Base-by-base conservation (phyloP, 2,797 vertebrate genomes). In the Sebastes paucispinis region DNA sequence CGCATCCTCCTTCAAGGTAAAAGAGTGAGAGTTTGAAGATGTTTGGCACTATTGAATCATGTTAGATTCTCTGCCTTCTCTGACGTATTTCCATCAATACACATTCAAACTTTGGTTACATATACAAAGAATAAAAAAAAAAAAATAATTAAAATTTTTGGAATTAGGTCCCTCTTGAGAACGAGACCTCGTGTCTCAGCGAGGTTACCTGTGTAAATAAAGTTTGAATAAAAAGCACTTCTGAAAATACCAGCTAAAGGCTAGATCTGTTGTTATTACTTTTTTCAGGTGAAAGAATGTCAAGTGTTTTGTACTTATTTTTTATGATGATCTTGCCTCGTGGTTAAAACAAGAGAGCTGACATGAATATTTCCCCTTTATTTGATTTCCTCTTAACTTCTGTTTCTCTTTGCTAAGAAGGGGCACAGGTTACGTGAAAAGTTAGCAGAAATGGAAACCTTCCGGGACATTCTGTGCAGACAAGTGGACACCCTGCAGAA, bases 381-480 rank as follows among this genome's bases (percentile, higher is more conserved):
- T 6, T 43, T 16, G 1, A 47, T 16, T 18, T 6, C 54, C 1
- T 59, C 18, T 73, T 8, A 57, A n/a, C 67, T 18, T 70, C 22
- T 77, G 9, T 74, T 52, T 70, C 4, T 84, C 25, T 54, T 3
- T 91, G 55, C 91, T 60, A 94, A 99, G 98, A 99, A 99, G 94
- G 98, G 97, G 60, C 97, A 98, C 93, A 97, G 97, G 91, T 96
- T 99, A 85, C 96, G 96, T 14, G 98, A 99, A 91, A 99, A 99
- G 89, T 94, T 99, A 87, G 97, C 98, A 57, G 98, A 99, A 95
- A 99, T 99, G 98, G 98, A 99, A 94, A 99, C 98, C 5, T 99
- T 99, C 89, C 96, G 98, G 87, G 98, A 99, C 87, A 99, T 99
- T 91, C 93, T 99, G 47, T 99, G 98, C 91, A 96, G 98, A 96